Evolutionary conservation across 2,797 vertebrate species (phyloP), one percentile per base, ranked within the genome.

Genomic region (Argentina silus): DNA sequence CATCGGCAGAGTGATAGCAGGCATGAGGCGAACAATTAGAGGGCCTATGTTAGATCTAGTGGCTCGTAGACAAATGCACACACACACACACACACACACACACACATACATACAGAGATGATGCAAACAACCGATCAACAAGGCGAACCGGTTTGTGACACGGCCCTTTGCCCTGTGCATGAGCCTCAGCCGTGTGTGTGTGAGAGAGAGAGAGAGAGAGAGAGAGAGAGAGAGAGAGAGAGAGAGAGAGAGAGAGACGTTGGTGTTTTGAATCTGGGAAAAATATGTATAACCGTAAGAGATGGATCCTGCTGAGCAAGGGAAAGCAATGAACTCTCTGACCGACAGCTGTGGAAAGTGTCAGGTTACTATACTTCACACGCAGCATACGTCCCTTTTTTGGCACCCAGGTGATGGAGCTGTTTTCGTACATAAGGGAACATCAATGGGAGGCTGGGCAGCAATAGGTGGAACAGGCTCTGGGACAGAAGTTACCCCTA

Each of bases 201-300:
- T n/a, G n/a, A n/a, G n/a, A n/a, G n/a, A n/a, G n/a, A n/a, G n/a
- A n/a, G n/a, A n/a, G n/a, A n/a, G n/a, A n/a, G n/a, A n/a, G n/a
- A n/a, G n/a, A n/a, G n/a, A n/a, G n/a, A n/a, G n/a, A n/a, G n/a
- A n/a, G n/a, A n/a, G n/a, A n/a, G n/a, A n/a, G n/a, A n/a, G n/a
- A n/a, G n/a, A n/a, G n/a, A n/a, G n/a, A n/a, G n/a, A n/a, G n/a
- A 47, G 44, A 11, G 44, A 19, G 45, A 59, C 64, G 15, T 50
- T 48, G 55, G 64, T 78, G 71, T 81, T 76, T 64, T 81, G 73
- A 76, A 42, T 71, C 57, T 73, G 71, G 51, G 43, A 74, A 73
- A 61, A 72, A 80, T 14, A 69, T 71, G 50, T 50, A 74, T 75
- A 76, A 82, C 55, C 74, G 23, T 4, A 68, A 43, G 14, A 70